These are phyloP conservation scores for Vireo altiloquus DNA, from an alignment of 2,113 vertebrate genomes.

Conservation along the genomic window DNA sequence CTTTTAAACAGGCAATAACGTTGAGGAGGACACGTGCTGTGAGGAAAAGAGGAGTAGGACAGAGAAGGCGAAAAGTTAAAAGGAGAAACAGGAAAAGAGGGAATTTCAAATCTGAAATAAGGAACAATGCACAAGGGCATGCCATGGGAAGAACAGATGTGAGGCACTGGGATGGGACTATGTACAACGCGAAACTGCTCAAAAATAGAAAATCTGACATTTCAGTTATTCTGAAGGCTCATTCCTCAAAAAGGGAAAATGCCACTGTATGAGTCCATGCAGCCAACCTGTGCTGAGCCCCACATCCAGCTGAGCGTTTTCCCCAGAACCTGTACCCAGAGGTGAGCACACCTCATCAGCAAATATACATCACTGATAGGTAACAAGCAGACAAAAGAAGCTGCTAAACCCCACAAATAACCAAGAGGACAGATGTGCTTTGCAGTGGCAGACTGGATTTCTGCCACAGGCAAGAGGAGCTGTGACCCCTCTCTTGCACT, in stretches of 20 bases:
- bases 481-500: background rate
- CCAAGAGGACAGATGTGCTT: background rate
- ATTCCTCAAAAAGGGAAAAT: background rate
- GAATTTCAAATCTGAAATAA: background rate
- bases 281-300: background rate
- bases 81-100: background rate
- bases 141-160: background rate
- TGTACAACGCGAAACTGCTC: background rate
- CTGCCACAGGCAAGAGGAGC: background rate
- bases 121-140: background rate
- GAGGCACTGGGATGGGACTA: background rate
- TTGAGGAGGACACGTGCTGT: background rate
- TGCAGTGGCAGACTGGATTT: background rate
- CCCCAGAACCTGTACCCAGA: background rate
- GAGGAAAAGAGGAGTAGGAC: background rate
- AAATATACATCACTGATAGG: accelerated
- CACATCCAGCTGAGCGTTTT: background rate
- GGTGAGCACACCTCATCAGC: background rate
- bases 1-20: background rate
- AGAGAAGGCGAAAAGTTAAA: background rate
- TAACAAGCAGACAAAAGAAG: background rate
- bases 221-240: background rate
- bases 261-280: background rate
- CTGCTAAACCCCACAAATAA: background rate
- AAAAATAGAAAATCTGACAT: background rate